Conservation (phyloP, 2,888 invertebrate species). For the Frankliniella fusca region DNA sequence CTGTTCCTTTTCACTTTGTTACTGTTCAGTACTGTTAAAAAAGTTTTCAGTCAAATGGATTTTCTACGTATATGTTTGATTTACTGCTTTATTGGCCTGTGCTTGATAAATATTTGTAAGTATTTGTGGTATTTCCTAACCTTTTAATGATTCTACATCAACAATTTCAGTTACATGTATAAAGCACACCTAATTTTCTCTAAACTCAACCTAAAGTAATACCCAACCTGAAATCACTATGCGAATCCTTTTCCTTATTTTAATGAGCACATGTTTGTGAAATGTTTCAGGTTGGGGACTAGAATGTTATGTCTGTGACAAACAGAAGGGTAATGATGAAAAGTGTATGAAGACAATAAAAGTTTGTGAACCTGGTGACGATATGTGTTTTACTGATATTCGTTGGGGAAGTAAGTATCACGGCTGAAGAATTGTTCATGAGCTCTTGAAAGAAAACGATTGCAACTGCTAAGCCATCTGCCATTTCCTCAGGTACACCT, state of each 20-base stretch:
- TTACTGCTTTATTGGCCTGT: not conserved
- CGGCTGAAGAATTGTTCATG: not conserved
- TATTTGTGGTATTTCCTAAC: not conserved
- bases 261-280: not conserved
- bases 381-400: constrained; percentile 82
- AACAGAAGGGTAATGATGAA: constrained; percentile 86
- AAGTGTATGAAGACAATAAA: constrained; percentile 90
- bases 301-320: constrained; percentile 92
- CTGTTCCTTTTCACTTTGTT: not conserved
- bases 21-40: not conserved
- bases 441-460: not conserved
- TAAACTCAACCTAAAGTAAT: not conserved
- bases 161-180: not conserved
- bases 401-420: constrained; percentile 79
- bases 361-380: constrained; percentile 82
- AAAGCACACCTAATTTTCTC: not conserved
- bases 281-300: constrained; percentile 58
- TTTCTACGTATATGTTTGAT: not conserved
- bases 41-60: not conserved
- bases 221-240: not conserved
- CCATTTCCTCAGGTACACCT: constrained; percentile 62
- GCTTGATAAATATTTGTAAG: not conserved
- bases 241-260: not conserved
- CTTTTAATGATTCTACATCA: not conserved
- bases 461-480: constrained; percentile 27